Evolutionary conservation across 2,113 vertebrate species (phyloP), one percentile per base, ranked within the genome.

Genomic region (Motacilla tschutschensis): DNA sequence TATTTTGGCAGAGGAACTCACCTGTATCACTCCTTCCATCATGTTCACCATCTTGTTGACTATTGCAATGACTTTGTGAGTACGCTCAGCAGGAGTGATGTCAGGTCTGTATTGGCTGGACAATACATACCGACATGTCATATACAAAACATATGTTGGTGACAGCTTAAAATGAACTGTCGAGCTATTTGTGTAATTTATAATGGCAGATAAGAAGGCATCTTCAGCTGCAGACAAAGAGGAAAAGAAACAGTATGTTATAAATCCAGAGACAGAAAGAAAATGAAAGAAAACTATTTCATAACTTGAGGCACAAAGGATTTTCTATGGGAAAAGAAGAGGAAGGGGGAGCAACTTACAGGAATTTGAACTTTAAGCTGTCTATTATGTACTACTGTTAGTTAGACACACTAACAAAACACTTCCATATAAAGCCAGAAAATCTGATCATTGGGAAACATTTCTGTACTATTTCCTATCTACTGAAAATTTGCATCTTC

Each of bases 11-110:
- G 46, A 41, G 24, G 59, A 79, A 97, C 98, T 97, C 92, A 99
- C 99, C 99, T 99, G 99, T 94, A 99, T 99, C 90, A 99, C 99
- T 53, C 98, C 98, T 96, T 99, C 99, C 98, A 99, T 99, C 99
- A 99, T 99, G 98, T 97, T 99, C 97, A 99, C 99, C 99, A 99
- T 99, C 98, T 99, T 99, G 98, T 98, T 99, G 83, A 99, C 98
- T 67, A 99, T 98, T 83, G 99, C 98, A n/a, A 99, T 98, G 95
- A 99, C 98, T 88, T 98, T 99, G 96, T 99, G 99, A 25, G 98
- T 98, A n/a, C 99, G 96, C 93, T 99, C 99, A 0, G 98, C 92
- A 5, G 98, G 97, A 40, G 98, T 98, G 96, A 98, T 97, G 88
- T 99, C 98, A 4, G 98, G 98, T 93, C 98, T 98, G 97, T 98